These are phyloP conservation scores for Trachops cirrhosus DNA, from an alignment of 2,797 vertebrate species.

Conservation along the genomic window DNA sequence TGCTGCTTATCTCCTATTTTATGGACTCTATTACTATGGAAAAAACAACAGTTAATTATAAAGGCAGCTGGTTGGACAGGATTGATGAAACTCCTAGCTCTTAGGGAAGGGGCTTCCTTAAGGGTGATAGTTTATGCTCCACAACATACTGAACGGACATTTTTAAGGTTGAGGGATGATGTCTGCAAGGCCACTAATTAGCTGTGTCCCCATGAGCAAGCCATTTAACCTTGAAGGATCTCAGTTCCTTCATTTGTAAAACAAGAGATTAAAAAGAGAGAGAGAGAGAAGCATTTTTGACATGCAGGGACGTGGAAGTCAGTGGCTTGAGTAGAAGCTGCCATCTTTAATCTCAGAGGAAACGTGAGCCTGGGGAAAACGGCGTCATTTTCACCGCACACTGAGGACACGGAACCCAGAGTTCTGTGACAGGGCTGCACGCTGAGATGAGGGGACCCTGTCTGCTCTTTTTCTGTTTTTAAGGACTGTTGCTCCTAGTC, in stretches of 20 bases:
- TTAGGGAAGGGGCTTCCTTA: slow-evolving; percentile 50
- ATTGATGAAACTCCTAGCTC: slow-evolving; percentile 47
- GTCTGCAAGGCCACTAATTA: slow-evolving; percentile 60
- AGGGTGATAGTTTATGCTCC: slow-evolving; percentile 54
- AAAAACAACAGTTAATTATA: slow-evolving; percentile 67
- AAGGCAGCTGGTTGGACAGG: slow-evolving; percentile 42
- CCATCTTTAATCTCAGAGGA: not conserved
- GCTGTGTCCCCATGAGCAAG: slow-evolving; percentile 30
- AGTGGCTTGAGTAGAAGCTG: not conserved
- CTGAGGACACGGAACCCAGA: not conserved
- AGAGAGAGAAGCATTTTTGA: not conserved
- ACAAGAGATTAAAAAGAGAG: not conserved
- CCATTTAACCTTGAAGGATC: slow-evolving; percentile 53
- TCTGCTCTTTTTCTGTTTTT: not conserved
- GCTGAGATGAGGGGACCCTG: not conserved
- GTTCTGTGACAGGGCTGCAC: not conserved
- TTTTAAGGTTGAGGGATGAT: slow-evolving; percentile 69
- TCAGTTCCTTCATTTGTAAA: slow-evolving; percentile 17
- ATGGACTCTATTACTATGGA: slow-evolving; percentile 59
- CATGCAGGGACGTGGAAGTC: not conserved
- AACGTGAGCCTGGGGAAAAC: not conserved
- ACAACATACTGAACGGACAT: slow-evolving; percentile 33
- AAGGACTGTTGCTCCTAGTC: not conserved
- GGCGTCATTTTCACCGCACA: not conserved
- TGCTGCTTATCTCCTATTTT: slow-evolving; percentile 45